Evolutionary conservation across 2,888 invertebrate genomes (phyloP), one percentile per base, ranked within the genome.

Genomic region (Zaprionus bogoriensis): DNA sequence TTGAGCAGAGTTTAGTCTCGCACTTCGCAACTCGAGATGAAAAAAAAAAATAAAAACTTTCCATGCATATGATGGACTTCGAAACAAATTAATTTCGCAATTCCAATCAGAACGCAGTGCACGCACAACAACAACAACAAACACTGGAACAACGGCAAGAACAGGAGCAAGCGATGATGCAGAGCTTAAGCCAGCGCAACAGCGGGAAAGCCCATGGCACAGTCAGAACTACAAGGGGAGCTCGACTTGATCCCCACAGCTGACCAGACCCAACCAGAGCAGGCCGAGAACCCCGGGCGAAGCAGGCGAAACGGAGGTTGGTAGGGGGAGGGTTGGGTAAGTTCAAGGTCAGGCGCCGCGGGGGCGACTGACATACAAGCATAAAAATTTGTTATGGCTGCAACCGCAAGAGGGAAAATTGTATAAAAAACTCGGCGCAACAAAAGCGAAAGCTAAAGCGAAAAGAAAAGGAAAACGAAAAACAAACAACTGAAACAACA

Each of bases 341-440:
- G 71, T 77, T 77, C 71, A 77, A 77, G 77, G 77, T 54, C 74
- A 62, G n/a, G 10, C 42, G 53, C 64, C 61, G 22, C 58, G 17
- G 50, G 57, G 55, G 32, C 47, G 25, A 38, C 53, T 30, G 53
- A 48, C 58, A 48, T 27, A 62, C 58, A 32, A 45, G 30, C 32
- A 58, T 44, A 41, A 22, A 45, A 17, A 58, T 58, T 44, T 62
- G 58, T 58, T 50, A 58, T 55, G 32, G 55, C 47, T 23, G 23
- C 36, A 50, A 25, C 25, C 25, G 14, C 32, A 27, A 25, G 5
- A 42, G 32, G 6, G 1, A 27, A 38, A 23, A 7, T 17, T 19
- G 32, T 20, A 17, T n/a, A 22, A 42, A 38, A 30, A 27, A 32
- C 19, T n/a, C 36, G 17, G 19, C 23, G 17, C 23, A 39, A 25